A percentile compares a stretch with the other conserved stretches of the same genome.
These are phyloP conservation scores for Corythaeola cristata DNA, from an alignment of 2,113 vertebrate species.

Conservation along the genomic window DNA sequence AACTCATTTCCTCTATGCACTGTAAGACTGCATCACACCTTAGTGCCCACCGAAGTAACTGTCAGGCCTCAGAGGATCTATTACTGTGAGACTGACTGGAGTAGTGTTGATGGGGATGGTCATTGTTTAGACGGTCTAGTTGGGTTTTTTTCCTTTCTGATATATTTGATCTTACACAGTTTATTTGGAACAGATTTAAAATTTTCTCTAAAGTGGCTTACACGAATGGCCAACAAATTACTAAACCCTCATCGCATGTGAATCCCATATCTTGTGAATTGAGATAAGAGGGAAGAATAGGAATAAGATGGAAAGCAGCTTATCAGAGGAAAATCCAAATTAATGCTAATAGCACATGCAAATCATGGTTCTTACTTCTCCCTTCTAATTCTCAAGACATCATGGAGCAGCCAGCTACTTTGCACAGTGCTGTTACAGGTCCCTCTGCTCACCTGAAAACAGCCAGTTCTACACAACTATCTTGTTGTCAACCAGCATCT, in stretches of 20 bases:
- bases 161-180: neutral
- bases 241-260: neutral
- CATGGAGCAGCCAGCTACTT: neutral
- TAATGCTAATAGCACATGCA: slow-evolving; percentile 30
- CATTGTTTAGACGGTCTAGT: neutral
- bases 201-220: neutral
- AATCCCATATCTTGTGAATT: neutral
- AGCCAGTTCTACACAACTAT: neutral
- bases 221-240: neutral
- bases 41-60: neutral
- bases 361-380: neutral
- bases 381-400: neutral
- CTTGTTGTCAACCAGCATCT: neutral
- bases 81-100: neutral
- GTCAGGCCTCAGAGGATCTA: neutral
- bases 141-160: neutral
- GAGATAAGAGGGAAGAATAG: slow-evolving; percentile 3
- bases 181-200: neutral
- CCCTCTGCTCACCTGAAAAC: neutral
- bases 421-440: neutral
- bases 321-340: slow-evolving; percentile 35
- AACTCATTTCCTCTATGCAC: neutral
- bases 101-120: neutral
- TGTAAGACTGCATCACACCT: neutral
- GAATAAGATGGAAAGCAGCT: neutral